Percentiles rank a stretch among this genome's conserved stretches.
phyloP scores from a whole-genome alignment of 2,888 invertebrate species.

The Helicoverpa assulta region DNA sequence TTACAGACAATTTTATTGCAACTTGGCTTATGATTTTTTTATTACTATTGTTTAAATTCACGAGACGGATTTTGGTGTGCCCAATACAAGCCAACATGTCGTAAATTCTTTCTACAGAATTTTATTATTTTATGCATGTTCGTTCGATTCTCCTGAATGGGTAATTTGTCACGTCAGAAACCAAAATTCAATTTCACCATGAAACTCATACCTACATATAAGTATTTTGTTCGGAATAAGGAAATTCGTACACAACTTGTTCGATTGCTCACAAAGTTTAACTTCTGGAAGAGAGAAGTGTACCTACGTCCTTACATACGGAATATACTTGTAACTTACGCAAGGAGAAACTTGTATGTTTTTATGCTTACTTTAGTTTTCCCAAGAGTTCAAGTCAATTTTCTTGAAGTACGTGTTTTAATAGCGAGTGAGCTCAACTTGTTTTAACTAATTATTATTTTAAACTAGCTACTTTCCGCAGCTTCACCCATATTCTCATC shows the following conservation, averaged over 20 bases:
- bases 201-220: too few species aligned
- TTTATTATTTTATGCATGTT: too few species aligned
- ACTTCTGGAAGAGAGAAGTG: slow-evolving; percentile 18
- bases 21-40: background rate
- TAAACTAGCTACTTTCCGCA: too few species aligned
- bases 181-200: slow-evolving; percentile 26
- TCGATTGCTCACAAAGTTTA: slow-evolving; percentile 15
- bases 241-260: slow-evolving; percentile 33
- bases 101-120: too few species aligned
- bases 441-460: slow-evolving; percentile 2
- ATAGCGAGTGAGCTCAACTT: background rate
- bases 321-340: slow-evolving; percentile 21
- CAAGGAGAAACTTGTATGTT: slow-evolving; percentile 18
- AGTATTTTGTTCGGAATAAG: slow-evolving; percentile 4
- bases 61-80: too few species aligned
- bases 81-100: too few species aligned
- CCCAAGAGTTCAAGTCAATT: slow-evolving; percentile 27
- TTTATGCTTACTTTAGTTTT: slow-evolving; percentile 16
- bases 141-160: background rate
- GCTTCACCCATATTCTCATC: too few species aligned
- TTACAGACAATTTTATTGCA: background rate
- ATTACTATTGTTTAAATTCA: too few species aligned
- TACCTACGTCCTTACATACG: slow-evolving; percentile 7
- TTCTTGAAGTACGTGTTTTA: slow-evolving; percentile 18
- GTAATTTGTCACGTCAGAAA: slow-evolving; percentile 12